Evolutionary conservation across 2,888 invertebrate genomes (phyloP), one percentile per base, ranked within the genome.

Genomic region (Drosophila incognita): DNA sequence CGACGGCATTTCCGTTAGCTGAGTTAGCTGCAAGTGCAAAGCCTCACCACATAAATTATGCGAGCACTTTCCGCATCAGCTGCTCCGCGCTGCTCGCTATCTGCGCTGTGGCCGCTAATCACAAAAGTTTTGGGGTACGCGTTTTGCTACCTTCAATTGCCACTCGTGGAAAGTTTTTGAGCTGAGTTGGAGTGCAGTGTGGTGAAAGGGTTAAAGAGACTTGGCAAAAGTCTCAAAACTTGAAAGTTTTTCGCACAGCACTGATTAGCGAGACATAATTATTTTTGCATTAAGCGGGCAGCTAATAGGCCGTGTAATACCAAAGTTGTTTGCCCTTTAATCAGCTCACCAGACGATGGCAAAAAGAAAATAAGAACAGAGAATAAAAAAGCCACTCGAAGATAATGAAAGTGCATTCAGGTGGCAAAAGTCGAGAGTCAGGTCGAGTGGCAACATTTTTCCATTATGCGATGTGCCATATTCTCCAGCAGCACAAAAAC

Each of bases 341-440:
- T 83, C 84, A 86, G 85, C 85, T 69, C 87, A 77, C 72, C 87
- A 87, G 85, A 80, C 82, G 40, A 57, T 59, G 31, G 56, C 27
- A 56, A 24, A 29, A 56, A 5, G 4, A 38, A 56, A n/a, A 38
- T 27, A 40, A 58, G 40, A 35, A 46, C 38, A 48, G 56, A 36
- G 62, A 27, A 73, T 65, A 66, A 51, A 52, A 84, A 87, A 89
- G 40, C 88, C 90, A 91, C 90, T 89, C 76, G 72, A 90, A 87
- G 87, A 91, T 90, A 90, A 91, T 90, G 91, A 86, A 90, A 91
- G 76, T 80, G 84, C 89, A 87, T 78, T 88, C 73, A 89, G 73
- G 82, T 82, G 82, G 72, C 68, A 76, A 74, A 69, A 79, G 72
- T 71, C 66, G 65, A 70, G 80, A 59, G 78, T 54, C 79, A 69